Percentiles rank a stretch among this genome's conserved stretches.
Evolutionary conservation across 2,888 invertebrate genomes (phyloP).

Genomic region (Bombyx huttoni): DNA sequence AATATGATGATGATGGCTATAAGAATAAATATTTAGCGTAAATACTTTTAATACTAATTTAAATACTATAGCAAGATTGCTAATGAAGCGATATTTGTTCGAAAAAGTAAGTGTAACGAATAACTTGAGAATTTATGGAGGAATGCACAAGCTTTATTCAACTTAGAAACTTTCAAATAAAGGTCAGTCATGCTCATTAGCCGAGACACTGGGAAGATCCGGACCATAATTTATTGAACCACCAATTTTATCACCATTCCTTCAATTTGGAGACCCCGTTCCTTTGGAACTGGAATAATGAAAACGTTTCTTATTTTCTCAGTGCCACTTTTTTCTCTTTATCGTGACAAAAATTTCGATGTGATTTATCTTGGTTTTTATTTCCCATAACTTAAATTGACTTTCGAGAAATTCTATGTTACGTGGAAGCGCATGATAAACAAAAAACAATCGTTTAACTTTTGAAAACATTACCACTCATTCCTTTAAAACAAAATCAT

Average conservation of each 20-base stretch:
- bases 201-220: slow-evolving; percentile 22
- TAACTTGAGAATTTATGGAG: slow-evolving; percentile 9
- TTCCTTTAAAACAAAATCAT: too few species aligned
- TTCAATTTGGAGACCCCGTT: slow-evolving; percentile 9
- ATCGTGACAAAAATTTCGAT: slow-evolving; percentile 64
- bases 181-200: slow-evolving; percentile 41
- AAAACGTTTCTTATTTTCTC: slow-evolving; percentile 48
- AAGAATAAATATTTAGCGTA: too few species aligned
- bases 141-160: slow-evolving; percentile 18
- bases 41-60: too few species aligned
- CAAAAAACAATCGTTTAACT: too few species aligned
- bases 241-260: background rate
- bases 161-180: slow-evolving; percentile 20
- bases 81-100: background rate
- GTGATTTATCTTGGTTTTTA: slow-evolving; percentile 53
- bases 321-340: slow-evolving; percentile 44
- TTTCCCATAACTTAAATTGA: slow-evolving; percentile 62
- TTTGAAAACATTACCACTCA: too few species aligned
- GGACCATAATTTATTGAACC: background rate
- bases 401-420: slow-evolving; percentile 23
- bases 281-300: slow-evolving; percentile 37
- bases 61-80: too few species aligned
- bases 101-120: background rate
- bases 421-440: background rate
- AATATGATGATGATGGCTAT: too few species aligned